Evolutionary conservation across 2,113 vertebrate species (phyloP).

Genomic region (Gadus chalcogrammus): DNA sequence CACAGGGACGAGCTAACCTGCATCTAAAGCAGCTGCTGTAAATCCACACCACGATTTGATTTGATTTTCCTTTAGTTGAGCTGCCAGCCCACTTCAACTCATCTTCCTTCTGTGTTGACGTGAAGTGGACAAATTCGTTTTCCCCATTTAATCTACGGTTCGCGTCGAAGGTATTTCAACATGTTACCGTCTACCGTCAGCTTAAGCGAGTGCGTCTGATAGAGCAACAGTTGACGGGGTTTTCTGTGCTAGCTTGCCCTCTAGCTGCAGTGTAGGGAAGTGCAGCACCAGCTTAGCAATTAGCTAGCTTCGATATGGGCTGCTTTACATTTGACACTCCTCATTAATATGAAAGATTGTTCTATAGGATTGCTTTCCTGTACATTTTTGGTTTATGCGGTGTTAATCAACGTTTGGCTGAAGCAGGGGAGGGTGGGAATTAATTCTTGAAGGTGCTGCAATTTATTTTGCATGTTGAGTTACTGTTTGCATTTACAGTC

Average conservation of each 20-base stretch:
- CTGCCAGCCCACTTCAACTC: too few species aligned
- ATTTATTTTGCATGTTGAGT: not conserved
- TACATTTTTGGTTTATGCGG: not conserved
- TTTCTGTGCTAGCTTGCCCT: slow-evolving; percentile 54
- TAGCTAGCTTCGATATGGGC: not conserved
- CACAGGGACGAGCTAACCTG: too few species aligned
- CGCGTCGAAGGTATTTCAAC: too few species aligned
- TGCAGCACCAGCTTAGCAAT: not conserved
- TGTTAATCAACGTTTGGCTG: not conserved
- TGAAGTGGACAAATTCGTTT: too few species aligned
- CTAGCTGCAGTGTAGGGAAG: slow-evolving; percentile 47
- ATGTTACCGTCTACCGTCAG: too few species aligned
- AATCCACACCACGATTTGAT: too few species aligned
- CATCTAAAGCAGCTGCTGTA: too few species aligned
- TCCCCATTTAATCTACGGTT: too few species aligned
- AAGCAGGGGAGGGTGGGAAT: not conserved
- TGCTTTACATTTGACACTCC: not conserved
- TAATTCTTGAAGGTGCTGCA: not conserved
- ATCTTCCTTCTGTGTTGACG: too few species aligned
- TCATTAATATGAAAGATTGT: not conserved
- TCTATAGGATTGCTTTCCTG: not conserved
- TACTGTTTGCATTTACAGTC: not conserved
- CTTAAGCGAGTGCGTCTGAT: not conserved
- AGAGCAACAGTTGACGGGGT: not conserved
- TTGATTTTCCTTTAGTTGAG: too few species aligned